Percentiles rank a stretch among this genome's conserved stretches.
Evolutionary conservation across 2,888 invertebrate genomes (phyloP).

Genomic region (Drosophila limbata): DNA sequence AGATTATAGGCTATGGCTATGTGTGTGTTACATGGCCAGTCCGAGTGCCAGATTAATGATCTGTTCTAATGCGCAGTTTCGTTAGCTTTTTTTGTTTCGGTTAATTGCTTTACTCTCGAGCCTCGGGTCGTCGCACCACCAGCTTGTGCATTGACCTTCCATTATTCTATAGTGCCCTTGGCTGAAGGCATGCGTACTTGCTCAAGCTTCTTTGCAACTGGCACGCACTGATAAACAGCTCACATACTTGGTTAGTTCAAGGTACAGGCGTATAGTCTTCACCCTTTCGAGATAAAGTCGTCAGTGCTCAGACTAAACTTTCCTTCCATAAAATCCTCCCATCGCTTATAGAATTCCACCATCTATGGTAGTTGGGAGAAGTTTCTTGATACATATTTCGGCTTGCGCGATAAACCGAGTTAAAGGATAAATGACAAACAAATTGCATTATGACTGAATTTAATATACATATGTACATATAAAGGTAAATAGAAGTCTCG

Average conservation of each 20-base stretch:
- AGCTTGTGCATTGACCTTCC: slow-evolving; percentile 56
- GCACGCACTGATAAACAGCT: slow-evolving; percentile 45
- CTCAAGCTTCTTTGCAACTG: slow-evolving; percentile 8
- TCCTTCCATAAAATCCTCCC: neutral
- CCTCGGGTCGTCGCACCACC: slow-evolving; percentile 50
- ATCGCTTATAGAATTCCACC: neutral
- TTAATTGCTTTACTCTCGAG: slow-evolving; percentile 40
- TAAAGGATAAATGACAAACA: neutral
- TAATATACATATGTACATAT: too few species aligned
- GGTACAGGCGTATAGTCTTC: neutral
- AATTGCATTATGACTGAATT: neutral
- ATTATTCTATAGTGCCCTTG: slow-evolving; percentile 38
- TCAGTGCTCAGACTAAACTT: neutral
- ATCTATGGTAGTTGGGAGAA: neutral
- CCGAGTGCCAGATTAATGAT: slow-evolving; percentile 8
- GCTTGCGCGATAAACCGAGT: neutral
- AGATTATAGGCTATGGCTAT: neutral
- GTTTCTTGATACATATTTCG: neutral
- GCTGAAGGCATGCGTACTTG: slow-evolving; percentile 17
- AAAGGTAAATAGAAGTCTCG: neutral
- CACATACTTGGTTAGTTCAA: neutral
- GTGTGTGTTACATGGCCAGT: slow-evolving; percentile 7
- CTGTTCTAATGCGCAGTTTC: slow-evolving; percentile 16
- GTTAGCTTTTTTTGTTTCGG: slow-evolving; percentile 24
- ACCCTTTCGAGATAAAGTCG: neutral